phyloP scores from a whole-genome alignment of 2,113 vertebrate genomes.

The Gymnorhina tibicen region DNA sequence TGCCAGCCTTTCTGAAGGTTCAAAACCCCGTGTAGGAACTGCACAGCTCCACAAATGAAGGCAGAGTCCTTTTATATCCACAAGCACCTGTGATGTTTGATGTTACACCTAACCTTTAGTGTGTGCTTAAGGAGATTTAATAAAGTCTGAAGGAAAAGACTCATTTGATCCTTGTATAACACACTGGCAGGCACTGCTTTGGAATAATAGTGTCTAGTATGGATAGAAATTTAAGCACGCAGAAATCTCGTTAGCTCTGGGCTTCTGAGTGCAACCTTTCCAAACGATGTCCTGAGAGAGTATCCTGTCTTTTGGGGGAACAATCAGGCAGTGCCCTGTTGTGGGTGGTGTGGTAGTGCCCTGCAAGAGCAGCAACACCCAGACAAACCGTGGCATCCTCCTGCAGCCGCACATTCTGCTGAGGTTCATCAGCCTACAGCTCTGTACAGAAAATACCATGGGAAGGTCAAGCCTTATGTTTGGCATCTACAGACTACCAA shows the following conservation, averaged over 20 bases:
- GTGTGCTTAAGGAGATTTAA: slow-evolving; percentile 1
- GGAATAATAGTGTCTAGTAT: background rate
- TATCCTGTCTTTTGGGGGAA: background rate
- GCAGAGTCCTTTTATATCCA: background rate
- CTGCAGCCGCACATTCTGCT: slow-evolving; percentile 21
- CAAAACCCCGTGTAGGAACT: background rate
- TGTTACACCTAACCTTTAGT: slow-evolving; percentile 26
- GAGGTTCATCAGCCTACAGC: slow-evolving; percentile 1
- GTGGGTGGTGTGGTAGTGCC: background rate
- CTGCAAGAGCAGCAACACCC: background rate
- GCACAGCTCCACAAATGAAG: background rate
- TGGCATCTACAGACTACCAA: background rate
- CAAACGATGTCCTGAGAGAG: background rate
- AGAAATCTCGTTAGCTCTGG: background rate
- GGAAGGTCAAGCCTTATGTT: slow-evolving; percentile 1
- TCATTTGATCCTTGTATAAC: background rate
- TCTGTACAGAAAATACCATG: background rate
- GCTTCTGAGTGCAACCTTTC: background rate
- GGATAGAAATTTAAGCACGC: background rate
- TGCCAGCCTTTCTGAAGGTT: background rate
- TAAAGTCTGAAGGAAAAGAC: background rate
- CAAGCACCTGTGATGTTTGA: slow-evolving; percentile 3
- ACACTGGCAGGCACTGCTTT: background rate
- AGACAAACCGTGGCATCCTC: background rate
- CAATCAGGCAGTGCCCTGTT: background rate